These are phyloP conservation scores for Doris montereyensis DNA, from an alignment of 2,888 invertebrate genomes.

Conservation along the genomic window DNA sequence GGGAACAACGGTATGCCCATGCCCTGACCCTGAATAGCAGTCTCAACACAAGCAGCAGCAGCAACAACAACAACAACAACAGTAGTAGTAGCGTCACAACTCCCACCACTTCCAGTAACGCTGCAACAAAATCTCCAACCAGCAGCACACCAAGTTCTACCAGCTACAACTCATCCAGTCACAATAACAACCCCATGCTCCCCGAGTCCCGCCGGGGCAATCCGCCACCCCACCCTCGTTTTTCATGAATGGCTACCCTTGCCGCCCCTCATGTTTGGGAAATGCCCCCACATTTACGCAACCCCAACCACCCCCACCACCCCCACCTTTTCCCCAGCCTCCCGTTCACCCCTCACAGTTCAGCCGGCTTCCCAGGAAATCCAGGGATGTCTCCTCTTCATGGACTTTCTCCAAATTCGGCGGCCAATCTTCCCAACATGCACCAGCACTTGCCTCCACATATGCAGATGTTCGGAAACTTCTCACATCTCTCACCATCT, in stretches of 20 bases:
- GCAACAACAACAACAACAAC: conserved; percentile 19
- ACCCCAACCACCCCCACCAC: conserved; percentile 45
- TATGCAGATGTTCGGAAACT: conserved; percentile 21
- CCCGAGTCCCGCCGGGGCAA: conserved; percentile 10
- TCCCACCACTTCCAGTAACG: conserved; percentile 16
- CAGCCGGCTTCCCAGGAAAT: conserved; percentile 7
- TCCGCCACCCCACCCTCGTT: conserved; percentile 42
- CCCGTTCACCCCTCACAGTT: conserved; percentile 33
- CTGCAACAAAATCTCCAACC: conserved; percentile 33
- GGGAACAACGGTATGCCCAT: neutral
- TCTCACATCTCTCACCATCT: conserved; percentile 32
- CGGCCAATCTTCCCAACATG: conserved; percentile 23
- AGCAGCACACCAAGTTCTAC: conserved; percentile 18
- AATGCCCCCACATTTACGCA: conserved; percentile 40
- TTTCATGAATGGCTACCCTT: conserved; percentile 43
- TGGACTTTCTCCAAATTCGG: conserved; percentile 32
- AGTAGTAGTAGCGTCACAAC: conserved; percentile 48
- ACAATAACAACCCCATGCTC: conserved; percentile 36
- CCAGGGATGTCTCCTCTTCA: conserved; percentile 30
- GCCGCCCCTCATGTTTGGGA: conserved; percentile 36
- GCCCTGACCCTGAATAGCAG: neutral
- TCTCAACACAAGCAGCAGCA: conserved; percentile 14
- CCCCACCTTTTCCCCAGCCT: conserved; percentile 36
- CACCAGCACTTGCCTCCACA: conserved; percentile 18
- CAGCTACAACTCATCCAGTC: conserved; percentile 31